Evolutionary conservation across 2,888 invertebrate genomes (phyloP).

Genomic region (Spisula subtruncata): DNA sequence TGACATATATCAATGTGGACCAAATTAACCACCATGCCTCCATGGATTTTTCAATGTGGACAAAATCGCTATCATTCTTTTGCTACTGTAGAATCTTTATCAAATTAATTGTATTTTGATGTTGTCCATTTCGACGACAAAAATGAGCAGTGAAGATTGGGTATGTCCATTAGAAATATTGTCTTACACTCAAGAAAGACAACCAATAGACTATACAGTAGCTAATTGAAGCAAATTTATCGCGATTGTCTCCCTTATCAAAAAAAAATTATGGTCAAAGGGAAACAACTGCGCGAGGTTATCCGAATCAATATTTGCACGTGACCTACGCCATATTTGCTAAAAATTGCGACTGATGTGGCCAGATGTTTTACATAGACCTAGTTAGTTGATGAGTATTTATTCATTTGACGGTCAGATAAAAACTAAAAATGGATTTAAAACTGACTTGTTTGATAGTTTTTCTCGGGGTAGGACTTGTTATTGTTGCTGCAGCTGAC

Average conservation of each 20-base stretch:
- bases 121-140: too few relatives aligned
- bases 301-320: conserved; percentile 28
- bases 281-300: conserved; percentile 1
- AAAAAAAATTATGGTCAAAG: background rate
- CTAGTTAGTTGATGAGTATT: background rate
- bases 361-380: conserved; percentile 12
- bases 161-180: background rate
- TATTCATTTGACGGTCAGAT: background rate
- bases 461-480: conserved; percentile 2
- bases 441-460: background rate
- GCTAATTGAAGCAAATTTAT: background rate
- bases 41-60: too few relatives aligned
- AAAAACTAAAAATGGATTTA: conserved; percentile 4
- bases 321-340: conserved; percentile 44
- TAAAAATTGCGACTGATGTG: conserved; percentile 37
- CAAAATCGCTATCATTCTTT: too few relatives aligned
- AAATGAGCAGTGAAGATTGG: too few relatives aligned
- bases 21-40: too few relatives aligned
- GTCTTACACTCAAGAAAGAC: background rate
- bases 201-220: too few relatives aligned
- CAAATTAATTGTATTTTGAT: too few relatives aligned
- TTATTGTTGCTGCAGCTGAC: background rate
- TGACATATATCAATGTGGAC: too few relatives aligned
- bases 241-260: background rate
- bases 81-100: too few relatives aligned